These are phyloP conservation scores for Melanocharis versteri DNA, from an alignment of 2,113 vertebrate genomes.

Conservation along the genomic window DNA sequence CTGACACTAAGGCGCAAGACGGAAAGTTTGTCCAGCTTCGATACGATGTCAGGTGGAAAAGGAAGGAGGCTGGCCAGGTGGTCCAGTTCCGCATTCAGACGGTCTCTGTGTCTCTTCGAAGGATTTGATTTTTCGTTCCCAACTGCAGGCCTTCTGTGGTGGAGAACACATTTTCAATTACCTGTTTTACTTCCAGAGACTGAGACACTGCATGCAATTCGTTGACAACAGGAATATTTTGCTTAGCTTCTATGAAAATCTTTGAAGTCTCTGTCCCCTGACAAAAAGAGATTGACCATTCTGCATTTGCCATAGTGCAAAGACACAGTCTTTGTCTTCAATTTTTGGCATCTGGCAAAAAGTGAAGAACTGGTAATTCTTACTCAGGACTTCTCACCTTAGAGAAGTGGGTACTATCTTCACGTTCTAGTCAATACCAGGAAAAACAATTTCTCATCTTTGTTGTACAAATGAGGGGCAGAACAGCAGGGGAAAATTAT, in stretches of 20 bases:
- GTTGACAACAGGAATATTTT: not conserved
- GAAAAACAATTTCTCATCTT: not conserved
- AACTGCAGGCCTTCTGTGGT: constrained; percentile 81
- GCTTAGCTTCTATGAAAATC: not conserved
- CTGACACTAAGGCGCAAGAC: constrained; percentile 94
- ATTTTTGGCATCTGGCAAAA: not conserved
- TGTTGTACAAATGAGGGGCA: not conserved
- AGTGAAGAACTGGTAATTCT: not conserved
- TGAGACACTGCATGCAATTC: not conserved
- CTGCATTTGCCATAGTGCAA: not conserved
- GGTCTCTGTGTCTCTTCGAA: constrained; percentile 93
- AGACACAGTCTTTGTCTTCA: not conserved
- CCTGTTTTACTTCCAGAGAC: not conserved
- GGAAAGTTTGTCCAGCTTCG: constrained; percentile 95
- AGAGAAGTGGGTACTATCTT: not conserved
- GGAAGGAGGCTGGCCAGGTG: constrained; percentile 93
- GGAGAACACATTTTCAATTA: constrained; percentile 25
- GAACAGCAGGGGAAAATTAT: not conserved
- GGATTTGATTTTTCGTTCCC: constrained; percentile 91
- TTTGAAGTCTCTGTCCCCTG: not conserved
- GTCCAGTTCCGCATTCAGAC: constrained; percentile 92
- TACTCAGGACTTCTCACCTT: not conserved
- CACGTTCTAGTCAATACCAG: not conserved
- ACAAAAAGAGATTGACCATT: not conserved
- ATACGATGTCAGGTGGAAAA: constrained; percentile 88